These are phyloP conservation scores for Prochilodus magdalenae DNA, from an alignment of 2,113 vertebrate genomes.

Conservation along the genomic window DNA sequence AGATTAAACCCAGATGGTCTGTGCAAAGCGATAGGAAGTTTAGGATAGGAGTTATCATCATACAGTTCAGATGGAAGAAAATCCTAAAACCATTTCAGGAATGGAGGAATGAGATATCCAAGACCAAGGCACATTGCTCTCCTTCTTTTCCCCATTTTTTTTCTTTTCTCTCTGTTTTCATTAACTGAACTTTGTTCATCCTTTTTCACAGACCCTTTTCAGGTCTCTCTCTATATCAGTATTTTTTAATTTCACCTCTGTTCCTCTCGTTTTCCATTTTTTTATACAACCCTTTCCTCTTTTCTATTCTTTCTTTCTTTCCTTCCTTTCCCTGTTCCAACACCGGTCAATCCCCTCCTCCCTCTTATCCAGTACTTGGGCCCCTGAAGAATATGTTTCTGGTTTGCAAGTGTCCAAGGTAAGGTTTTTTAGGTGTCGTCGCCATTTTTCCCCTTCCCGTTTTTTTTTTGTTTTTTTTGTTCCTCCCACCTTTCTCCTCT, in stretches of 20 bases:
- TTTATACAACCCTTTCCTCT: neutral
- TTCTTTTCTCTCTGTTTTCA: neutral
- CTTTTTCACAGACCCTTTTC: neutral
- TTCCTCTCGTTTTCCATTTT: slow-evolving; percentile 5
- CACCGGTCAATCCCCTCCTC: slow-evolving; percentile 45
- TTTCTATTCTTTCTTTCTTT: slow-evolving; percentile 18
- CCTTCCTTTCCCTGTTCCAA: slow-evolving; percentile 25
- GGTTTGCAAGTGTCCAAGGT: slow-evolving; percentile 47
- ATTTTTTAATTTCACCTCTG: slow-evolving; percentile 1
- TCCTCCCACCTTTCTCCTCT: neutral
- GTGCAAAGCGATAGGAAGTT: no score
- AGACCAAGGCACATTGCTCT: neutral
- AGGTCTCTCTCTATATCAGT: neutral
- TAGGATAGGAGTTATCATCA: no score
- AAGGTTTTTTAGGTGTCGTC: slow-evolving; percentile 32
- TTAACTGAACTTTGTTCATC: slow-evolving; percentile 13
- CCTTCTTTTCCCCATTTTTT: neutral
- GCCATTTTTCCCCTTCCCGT: neutral
- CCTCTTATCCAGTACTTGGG: slow-evolving; percentile 40
- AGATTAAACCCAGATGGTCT: no score
- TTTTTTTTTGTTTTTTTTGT: no score
- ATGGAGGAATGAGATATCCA: neutral
- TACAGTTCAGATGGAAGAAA: no score
- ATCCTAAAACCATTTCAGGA: no score
- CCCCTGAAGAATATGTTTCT: slow-evolving; percentile 34